A percentile compares a stretch with the other conserved stretches of the same genome.
phyloP scores from a whole-genome alignment of 2,797 vertebrate genomes.

The Lates japonicus region DNA sequence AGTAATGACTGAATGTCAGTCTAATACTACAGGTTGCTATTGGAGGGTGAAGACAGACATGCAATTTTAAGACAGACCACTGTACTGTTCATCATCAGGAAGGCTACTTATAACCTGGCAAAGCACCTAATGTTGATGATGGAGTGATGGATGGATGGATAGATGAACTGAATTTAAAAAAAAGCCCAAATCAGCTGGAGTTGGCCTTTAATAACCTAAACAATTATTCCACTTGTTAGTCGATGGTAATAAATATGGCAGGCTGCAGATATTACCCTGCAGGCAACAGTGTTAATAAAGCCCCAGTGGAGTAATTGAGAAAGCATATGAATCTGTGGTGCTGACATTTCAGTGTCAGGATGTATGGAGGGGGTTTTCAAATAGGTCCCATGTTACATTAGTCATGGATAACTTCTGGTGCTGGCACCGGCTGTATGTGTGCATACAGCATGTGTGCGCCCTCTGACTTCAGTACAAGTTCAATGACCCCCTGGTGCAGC shows the following conservation, averaged over 20 bases:
- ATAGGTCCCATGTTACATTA: conserved; percentile 49
- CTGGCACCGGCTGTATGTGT: not conserved
- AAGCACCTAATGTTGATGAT: conserved; percentile 53
- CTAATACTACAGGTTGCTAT: conserved; percentile 26
- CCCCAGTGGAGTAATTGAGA: conserved; percentile 39
- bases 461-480: not conserved
- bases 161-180: conserved; percentile 18
- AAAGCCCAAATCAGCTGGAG: conserved; percentile 4
- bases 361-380: conserved; percentile 46
- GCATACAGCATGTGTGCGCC: not conserved
- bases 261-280: conserved; percentile 15
- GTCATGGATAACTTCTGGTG: conserved; percentile 32
- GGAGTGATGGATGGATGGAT: conserved; percentile 55
- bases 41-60: conserved; percentile 62
- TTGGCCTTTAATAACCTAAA: conserved; percentile 28
- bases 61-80: conserved; percentile 41
- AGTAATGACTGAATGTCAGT: conserved; percentile 41
- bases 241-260: conserved; percentile 23
- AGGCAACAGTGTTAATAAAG: conserved; percentile 35
- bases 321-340: conserved; percentile 54
- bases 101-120: conserved; percentile 15
- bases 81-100: conserved; percentile 38
- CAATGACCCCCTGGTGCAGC: conserved; percentile 4
- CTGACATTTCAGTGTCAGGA: conserved; percentile 62
- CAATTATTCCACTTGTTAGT: conserved; percentile 41